These are phyloP conservation scores for Abscondita cerata DNA, from an alignment of 2,888 invertebrate species.

Conservation along the genomic window DNA sequence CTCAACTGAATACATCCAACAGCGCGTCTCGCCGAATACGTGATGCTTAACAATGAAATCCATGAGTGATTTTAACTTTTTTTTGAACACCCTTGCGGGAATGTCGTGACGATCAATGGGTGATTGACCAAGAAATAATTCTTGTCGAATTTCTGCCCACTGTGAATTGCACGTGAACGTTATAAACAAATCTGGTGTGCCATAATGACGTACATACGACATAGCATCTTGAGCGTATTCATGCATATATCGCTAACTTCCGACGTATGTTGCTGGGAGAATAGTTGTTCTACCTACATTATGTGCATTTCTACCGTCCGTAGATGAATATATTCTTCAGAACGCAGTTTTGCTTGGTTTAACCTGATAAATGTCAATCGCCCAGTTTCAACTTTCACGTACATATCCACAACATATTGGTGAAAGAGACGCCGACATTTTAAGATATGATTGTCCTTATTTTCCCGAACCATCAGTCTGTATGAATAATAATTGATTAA, in stretches of 20 bases:
- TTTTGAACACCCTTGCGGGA: constrained; percentile 41
- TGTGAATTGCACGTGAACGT: too few species aligned
- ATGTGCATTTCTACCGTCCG: constrained; percentile 33
- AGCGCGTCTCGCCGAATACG: constrained; percentile 45
- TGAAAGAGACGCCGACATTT: constrained; percentile 23
- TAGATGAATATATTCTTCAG: constrained; percentile 45
- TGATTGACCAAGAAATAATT: constrained; percentile 23
- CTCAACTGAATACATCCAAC: too few species aligned
- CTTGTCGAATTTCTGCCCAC: constrained; percentile 43
- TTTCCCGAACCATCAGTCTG: too few species aligned
- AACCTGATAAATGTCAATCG: constrained; percentile 44
- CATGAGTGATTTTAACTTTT: constrained; percentile 41
- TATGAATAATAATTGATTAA: constrained; percentile 8
- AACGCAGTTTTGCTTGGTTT: constrained; percentile 43
- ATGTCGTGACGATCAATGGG: constrained; percentile 45
- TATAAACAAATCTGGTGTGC: too few species aligned
- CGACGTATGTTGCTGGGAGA: too few species aligned
- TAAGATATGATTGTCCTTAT: too few species aligned
- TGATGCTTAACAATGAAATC: constrained; percentile 33
- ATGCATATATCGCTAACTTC: too few species aligned
- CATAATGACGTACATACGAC: constrained; percentile 49
- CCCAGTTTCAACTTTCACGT: too few species aligned
- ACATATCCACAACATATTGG: too few species aligned
- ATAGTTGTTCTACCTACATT: constrained; percentile 43
- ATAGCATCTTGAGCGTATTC: constrained; percentile 46